Percentiles rank a stretch among this genome's conserved stretches.
Evolutionary conservation across 2,888 invertebrate species (phyloP).

Genomic region (Acanthosepion pharaonis): DNA sequence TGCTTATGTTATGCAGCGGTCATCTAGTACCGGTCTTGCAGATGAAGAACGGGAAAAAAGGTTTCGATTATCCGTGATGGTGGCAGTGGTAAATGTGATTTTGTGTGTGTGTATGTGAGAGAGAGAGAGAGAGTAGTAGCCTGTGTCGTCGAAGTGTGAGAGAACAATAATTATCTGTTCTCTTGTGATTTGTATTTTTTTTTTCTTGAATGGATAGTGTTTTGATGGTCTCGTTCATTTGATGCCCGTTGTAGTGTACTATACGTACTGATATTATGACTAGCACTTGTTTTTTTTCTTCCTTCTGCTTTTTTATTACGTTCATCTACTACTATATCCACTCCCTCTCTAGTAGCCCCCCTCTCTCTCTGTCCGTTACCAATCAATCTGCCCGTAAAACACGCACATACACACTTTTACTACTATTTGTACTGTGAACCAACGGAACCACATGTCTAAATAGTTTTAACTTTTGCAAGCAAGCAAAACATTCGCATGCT

Average conservation of each 20-base stretch:
- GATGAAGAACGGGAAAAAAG: neutral
- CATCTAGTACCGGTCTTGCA: neutral
- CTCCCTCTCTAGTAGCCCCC: neutral
- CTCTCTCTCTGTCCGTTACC: neutral
- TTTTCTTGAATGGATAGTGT: neutral
- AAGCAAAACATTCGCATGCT: conserved; percentile 9
- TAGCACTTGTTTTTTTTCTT: neutral
- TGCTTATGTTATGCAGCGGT: neutral
- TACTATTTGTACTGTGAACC: conserved; percentile 33
- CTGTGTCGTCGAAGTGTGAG: neutral
- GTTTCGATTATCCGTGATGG: neutral
- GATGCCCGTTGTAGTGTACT: neutral
- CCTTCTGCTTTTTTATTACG: neutral
- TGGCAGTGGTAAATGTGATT: neutral
- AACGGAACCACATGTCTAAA: conserved; percentile 33
- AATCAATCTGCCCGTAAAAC: neutral
- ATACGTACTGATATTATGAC: neutral
- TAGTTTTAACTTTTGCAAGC: neutral
- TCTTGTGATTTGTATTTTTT: neutral
- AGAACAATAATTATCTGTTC: neutral
- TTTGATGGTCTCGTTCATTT: neutral
- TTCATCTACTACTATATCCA: neutral
- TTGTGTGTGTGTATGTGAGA: neutral
- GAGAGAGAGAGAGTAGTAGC: no score
- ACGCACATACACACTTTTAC: neutral